These are phyloP conservation scores for Clamator glandarius DNA, from an alignment of 2,797 vertebrate genomes.

Conservation along the genomic window DNA sequence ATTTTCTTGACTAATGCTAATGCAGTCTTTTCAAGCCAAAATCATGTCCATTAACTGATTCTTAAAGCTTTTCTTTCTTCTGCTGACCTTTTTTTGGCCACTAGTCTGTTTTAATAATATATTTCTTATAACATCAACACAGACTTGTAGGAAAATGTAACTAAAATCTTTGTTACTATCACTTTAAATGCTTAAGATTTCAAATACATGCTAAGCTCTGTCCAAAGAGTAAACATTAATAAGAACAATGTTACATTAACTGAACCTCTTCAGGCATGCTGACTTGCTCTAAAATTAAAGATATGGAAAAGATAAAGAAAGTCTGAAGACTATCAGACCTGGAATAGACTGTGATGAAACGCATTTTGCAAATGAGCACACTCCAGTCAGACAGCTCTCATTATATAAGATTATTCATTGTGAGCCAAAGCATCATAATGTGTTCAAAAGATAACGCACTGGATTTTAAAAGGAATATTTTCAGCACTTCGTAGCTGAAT, in stretches of 20 bases:
- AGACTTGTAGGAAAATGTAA: not conserved
- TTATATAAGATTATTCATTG: not conserved
- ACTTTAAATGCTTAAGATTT: not conserved
- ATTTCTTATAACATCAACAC: not conserved
- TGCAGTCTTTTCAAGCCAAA: not conserved
- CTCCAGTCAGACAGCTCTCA: not conserved
- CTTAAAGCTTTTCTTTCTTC: not conserved
- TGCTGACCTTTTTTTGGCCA: not conserved
- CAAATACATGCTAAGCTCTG: not conserved
- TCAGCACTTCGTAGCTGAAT: not conserved
- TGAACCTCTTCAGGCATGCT: not conserved
- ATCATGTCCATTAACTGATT: not conserved
- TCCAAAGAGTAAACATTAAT: not conserved
- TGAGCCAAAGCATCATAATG: not conserved
- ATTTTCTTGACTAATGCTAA: not conserved
- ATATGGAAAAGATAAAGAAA: not conserved
- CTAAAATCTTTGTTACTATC: not conserved
- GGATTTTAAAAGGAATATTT: not conserved
- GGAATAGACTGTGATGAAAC: constrained; percentile 11
- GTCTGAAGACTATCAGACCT: not conserved
- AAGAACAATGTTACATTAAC: not conserved
- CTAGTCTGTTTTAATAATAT: not conserved
- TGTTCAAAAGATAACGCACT: constrained; percentile 2
- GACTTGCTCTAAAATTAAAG: constrained; percentile 13
- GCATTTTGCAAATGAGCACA: not conserved